Base-by-base conservation (phyloP, 2,797 vertebrate genomes). In the Zalophus californianus region DNA sequence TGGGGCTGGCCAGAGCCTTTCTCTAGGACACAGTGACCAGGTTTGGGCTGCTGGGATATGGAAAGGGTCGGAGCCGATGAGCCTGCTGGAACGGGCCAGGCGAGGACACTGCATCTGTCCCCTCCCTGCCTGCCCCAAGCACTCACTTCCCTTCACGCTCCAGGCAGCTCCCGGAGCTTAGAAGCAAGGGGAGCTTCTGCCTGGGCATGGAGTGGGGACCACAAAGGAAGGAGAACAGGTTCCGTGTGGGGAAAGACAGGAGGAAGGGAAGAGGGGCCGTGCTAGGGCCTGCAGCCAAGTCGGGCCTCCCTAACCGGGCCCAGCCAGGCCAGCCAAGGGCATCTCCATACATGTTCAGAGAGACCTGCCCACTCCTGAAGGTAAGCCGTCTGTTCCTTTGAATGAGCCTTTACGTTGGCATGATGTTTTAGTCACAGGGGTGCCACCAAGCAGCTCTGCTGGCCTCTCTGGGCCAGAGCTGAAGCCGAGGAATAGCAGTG, bases 321-420 rank as follows among this genome's bases (percentile, higher is more conserved):
- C 58, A 16, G 48, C 44, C 56, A 58, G 86, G 29, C 73, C 86
- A 38, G 73, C 64, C 54, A 23, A 27, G 29, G 83, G 29, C 83
- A 44, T 23, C 35, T 54, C 0, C 13, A 27, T 5, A 8, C 2
- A 32, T 0, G 0, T 12, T 85, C 25, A 12, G 13, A 13, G 62
- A 29, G 80, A 25, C 56, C 3, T 38, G 73, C 0, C 11, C 6
- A 0, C 23, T 9, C 50, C 35, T 48, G 0, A 64, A 29, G 86
- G 38, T 48, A 13, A 62, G 54, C 18, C 64, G 16, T 56, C 62
- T 48, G 29, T 18, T 38, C 56, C 18, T 73, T 29, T 50, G 87
- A 91, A 50, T 12, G 1, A 56, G n/a, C 9, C 82, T 68, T 66
- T 27, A 38, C 10, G 6, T 86, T 50, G 32, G 14, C 8, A 21